Conservation (phyloP, 2,797 vertebrate genomes). For the Enoplosus armatus region DNA sequence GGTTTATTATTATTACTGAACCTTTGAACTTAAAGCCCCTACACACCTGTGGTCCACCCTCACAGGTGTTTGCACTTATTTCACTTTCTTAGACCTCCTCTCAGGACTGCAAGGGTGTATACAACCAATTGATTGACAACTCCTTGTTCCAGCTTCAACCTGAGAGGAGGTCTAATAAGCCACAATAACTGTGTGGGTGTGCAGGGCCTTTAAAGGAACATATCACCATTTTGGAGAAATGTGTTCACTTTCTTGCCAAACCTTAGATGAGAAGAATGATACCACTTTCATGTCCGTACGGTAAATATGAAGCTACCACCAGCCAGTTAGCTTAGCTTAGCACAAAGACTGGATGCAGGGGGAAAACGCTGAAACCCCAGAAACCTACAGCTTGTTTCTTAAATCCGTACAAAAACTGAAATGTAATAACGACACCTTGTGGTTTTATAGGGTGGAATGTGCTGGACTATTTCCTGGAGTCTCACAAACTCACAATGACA, state of each 20-base stretch:
- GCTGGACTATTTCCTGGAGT: not conserved
- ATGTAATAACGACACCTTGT: not conserved
- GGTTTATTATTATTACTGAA: constrained; percentile 5
- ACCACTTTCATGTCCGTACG: not conserved
- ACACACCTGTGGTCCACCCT: constrained; percentile 12
- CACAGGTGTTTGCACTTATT: constrained; percentile 1
- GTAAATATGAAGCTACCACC: not conserved
- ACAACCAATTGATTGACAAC: not conserved
- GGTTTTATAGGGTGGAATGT: not conserved
- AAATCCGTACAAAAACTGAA: not conserved
- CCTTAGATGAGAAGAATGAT: not conserved
- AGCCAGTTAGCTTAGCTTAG: not conserved
- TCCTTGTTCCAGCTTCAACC: not conserved
- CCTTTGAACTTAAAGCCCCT: constrained; percentile 18
- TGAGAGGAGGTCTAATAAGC: constrained; percentile 6
- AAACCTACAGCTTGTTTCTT: too few relatives aligned
- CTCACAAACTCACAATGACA: not conserved
- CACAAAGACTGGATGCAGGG: too few relatives aligned
- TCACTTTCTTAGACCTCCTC: not conserved
- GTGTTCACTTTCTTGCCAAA: not conserved
- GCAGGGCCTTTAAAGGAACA: constrained; percentile 7
- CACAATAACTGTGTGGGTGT: constrained; percentile 20
- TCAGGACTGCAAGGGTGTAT: not conserved
- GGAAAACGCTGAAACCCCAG: too few relatives aligned
- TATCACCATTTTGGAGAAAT: constrained; percentile 13